Percentiles rank a stretch among this genome's conserved stretches.
Evolutionary conservation across 2,113 vertebrate genomes (phyloP).

Genomic region (Eudyptes chrysolophus): DNA sequence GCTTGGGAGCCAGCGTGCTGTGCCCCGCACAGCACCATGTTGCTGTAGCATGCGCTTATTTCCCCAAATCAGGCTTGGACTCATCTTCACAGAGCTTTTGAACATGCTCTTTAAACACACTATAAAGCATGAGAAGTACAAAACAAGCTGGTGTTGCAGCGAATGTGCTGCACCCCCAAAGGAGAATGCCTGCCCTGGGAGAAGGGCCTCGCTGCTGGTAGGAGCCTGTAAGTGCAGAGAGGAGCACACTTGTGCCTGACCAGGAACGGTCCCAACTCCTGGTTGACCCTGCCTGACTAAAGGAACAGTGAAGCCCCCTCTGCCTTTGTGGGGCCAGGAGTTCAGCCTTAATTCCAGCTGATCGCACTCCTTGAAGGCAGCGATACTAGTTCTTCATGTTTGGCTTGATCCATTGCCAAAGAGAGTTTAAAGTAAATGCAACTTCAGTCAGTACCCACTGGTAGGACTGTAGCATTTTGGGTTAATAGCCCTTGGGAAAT

Average conservation of each 20-base stretch:
- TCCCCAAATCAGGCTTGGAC: neutral
- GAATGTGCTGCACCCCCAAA: fast-evolving
- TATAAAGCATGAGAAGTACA: neutral
- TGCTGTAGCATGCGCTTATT: neutral
- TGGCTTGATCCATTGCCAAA: neutral
- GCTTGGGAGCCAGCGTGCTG: neutral
- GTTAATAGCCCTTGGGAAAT: neutral
- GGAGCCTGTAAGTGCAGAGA: neutral
- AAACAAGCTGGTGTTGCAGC: neutral
- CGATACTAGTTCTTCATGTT: fast-evolving
- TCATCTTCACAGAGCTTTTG: neutral
- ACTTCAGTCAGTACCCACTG: neutral
- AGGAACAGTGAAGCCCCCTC: neutral
- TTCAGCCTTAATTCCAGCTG: neutral
- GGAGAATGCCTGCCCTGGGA: neutral
- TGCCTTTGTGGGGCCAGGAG: neutral
- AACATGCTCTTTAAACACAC: neutral
- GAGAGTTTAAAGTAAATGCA: neutral
- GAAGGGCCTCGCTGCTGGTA: neutral
- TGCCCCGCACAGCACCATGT: neutral
- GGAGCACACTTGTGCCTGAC: neutral
- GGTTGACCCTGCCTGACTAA: neutral
- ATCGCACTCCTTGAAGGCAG: neutral
- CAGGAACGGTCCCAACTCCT: fast-evolving
- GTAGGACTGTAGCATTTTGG: neutral